Conservation (phyloP, 2,888 invertebrate species). For the Calliopum simillimum region DNA sequence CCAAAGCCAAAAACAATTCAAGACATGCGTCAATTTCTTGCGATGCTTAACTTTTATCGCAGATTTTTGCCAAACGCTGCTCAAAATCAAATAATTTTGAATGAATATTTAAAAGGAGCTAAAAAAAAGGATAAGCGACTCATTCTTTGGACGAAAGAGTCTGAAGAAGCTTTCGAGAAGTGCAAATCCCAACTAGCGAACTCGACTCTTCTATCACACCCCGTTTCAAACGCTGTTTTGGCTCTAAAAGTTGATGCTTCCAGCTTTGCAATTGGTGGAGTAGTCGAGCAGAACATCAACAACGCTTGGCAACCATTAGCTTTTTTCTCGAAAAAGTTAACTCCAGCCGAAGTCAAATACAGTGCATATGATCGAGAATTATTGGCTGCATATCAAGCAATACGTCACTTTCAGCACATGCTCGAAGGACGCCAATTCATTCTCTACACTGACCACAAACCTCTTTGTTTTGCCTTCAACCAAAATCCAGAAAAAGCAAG, state of each 20-base stretch:
- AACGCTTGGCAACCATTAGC: conserved; percentile 23
- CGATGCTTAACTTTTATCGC: too few species aligned
- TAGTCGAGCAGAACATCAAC: conserved; percentile 15
- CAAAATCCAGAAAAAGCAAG: conserved; percentile 16
- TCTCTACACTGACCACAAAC: conserved; percentile 35
- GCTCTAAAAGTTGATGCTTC: conserved; percentile 27
- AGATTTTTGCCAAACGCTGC: too few species aligned
- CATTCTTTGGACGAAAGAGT: neutral
- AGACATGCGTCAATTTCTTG: too few species aligned
- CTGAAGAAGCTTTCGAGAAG: conserved; percentile 18
- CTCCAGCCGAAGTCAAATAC: conserved; percentile 24
- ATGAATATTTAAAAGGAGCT: neutral
- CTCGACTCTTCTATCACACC: conserved; percentile 20
- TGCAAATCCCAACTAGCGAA: conserved; percentile 15
- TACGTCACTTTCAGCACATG: too few species aligned
- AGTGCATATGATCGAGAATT: conserved; percentile 33
- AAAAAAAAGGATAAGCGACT: conserved; percentile 2
- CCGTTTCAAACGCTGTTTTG: conserved; percentile 16
- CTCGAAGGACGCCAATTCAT: conserved; percentile 22
- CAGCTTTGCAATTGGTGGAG: conserved; percentile 10
- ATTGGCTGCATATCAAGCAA: neutral
- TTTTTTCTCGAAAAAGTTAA: conserved; percentile 29
- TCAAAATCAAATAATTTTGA: too few species aligned
- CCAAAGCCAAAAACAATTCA: conserved; percentile 18
- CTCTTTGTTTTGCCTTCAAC: conserved; percentile 31